phyloP scores from a whole-genome alignment of 2,797 vertebrate genomes.

The Lithobates sylvaticus region DNA sequence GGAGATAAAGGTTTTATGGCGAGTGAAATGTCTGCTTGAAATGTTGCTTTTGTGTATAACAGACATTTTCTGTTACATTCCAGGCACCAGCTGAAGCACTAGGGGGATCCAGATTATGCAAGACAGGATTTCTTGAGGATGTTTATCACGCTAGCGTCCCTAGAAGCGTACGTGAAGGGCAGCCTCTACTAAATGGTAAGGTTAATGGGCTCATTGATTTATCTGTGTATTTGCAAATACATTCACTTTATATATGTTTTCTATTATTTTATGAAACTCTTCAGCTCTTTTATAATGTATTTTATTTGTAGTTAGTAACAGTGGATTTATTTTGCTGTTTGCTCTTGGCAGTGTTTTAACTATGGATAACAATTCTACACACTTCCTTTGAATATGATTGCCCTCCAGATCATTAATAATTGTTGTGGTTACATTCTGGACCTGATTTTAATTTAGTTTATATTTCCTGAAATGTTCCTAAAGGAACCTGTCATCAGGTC shows the following conservation, averaged over 20 bases:
- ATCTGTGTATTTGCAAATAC: background rate
- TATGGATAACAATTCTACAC: background rate
- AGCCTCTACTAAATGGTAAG: slow-evolving; percentile 91
- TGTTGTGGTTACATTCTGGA: background rate
- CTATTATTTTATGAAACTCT: background rate
- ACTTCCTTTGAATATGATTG: background rate
- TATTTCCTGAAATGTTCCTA: background rate
- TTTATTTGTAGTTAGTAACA: background rate
- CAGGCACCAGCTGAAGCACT: slow-evolving; percentile 88
- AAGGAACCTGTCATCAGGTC: background rate
- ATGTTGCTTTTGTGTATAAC: slow-evolving; percentile 67
- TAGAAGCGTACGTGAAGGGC: slow-evolving; percentile 85
- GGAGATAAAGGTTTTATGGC: slow-evolving; percentile 67
- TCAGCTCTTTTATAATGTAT: background rate
- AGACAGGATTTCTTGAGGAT: slow-evolving; percentile 94
- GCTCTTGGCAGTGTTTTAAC: no score
- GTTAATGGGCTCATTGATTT: background rate
- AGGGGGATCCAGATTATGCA: slow-evolving; percentile 86
- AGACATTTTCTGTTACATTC: slow-evolving; percentile 72
- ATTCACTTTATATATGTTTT: background rate
- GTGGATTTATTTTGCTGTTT: background rate
- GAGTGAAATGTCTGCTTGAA: slow-evolving; percentile 71
- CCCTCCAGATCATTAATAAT: background rate
- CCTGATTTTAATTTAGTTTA: background rate
- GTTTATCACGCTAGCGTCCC: slow-evolving; percentile 84